Conservation (phyloP, 2,888 invertebrate genomes). For the Coenonympha glycerion region DNA sequence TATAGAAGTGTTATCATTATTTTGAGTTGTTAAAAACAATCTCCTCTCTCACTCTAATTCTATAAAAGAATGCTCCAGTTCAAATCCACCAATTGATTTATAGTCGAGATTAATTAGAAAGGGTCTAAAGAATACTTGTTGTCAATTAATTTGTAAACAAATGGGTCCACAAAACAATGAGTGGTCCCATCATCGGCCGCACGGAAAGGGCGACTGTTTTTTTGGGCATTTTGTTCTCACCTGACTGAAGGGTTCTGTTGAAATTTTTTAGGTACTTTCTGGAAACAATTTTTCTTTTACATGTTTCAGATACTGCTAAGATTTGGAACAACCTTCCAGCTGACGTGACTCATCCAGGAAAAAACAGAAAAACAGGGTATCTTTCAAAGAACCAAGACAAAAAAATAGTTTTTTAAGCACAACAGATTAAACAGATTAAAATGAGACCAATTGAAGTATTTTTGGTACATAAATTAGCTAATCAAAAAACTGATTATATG, state of each 20-base stretch:
- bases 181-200: not conserved
- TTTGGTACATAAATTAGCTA: no score
- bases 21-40: no score
- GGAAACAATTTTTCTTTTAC: not conserved
- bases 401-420: no score
- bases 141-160: constrained; percentile 61
- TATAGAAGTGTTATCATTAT: no score
- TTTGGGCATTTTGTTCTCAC: constrained; percentile 8
- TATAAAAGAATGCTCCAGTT: constrained; percentile 9
- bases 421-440: no score
- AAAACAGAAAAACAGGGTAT: no score
- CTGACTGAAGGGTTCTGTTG: constrained; percentile 13
- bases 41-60: not conserved
- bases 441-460: no score
- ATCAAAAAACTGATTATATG: no score
- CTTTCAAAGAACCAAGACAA: no score
- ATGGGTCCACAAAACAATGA: constrained; percentile 45
- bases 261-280: not conserved
- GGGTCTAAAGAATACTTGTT: constrained; percentile 24
- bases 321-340: no score
- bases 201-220: constrained; percentile 10
- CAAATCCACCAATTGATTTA: constrained; percentile 15
- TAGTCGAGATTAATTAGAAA: constrained; percentile 19
- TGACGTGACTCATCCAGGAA: no score
- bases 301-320: not conserved